phyloP scores from a whole-genome alignment of 2,888 invertebrate species.

The Rhagium mordax region DNA sequence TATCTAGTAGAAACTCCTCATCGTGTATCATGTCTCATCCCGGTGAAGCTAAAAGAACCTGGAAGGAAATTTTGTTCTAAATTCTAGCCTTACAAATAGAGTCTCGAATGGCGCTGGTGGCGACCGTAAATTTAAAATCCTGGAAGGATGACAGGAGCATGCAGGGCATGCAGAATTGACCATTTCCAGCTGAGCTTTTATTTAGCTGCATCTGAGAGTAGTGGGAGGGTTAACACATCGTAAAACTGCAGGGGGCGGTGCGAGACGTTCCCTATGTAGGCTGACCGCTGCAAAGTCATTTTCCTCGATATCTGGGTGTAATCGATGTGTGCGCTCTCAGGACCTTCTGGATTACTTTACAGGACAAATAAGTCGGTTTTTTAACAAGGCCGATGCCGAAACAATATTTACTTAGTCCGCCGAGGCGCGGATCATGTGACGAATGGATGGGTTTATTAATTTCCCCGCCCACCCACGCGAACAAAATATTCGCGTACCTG shows the following conservation, averaged over 20 bases:
- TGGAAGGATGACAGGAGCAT: constrained; percentile 43
- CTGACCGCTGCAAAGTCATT: constrained; percentile 36
- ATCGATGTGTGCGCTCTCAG: constrained; percentile 16
- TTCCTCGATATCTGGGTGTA: constrained; percentile 23
- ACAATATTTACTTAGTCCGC: background rate
- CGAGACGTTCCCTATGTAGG: constrained; percentile 44
- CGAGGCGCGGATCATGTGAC: background rate
- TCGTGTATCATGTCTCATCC: no score
- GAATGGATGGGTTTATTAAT: constrained; percentile 12
- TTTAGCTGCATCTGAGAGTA: constrained; percentile 43
- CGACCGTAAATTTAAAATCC: constrained; percentile 48
- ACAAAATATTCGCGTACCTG: background rate
- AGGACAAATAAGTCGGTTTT: background rate
- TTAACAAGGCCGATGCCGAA: background rate
- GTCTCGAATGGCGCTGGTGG: constrained; percentile 41
- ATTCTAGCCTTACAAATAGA: constrained; percentile 28
- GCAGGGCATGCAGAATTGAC: constrained; percentile 44
- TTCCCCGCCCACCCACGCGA: constrained; percentile 2
- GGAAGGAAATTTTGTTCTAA: background rate
- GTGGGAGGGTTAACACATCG: constrained; percentile 50
- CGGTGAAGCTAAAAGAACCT: background rate
- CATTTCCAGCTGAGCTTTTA: constrained; percentile 50
- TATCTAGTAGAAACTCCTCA: no score
- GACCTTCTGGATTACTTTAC: constrained; percentile 2
- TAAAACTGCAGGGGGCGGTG: constrained; percentile 48